Percentiles rank a stretch among this genome's conserved stretches.
Evolutionary conservation across 2,113 vertebrate species (phyloP).

Genomic region (Channa argus): DNA sequence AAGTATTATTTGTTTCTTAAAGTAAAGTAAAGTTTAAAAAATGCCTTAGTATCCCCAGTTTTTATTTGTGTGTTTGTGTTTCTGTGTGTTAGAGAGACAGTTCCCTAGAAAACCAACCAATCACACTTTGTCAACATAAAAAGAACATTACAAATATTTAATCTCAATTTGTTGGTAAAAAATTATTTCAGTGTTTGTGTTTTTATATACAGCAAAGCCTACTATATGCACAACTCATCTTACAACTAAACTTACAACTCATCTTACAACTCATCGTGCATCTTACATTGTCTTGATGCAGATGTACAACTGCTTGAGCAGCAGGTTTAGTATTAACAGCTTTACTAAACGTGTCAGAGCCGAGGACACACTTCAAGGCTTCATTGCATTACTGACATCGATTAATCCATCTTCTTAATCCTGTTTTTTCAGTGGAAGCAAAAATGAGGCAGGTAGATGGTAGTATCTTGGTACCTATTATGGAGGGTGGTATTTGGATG

Average conservation of each 20-base stretch:
- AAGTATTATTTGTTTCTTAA: no score
- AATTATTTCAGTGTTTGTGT: neutral
- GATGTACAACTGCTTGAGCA: constrained; percentile 67
- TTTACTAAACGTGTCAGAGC: constrained; percentile 73
- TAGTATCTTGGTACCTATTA: neutral
- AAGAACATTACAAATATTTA: neutral
- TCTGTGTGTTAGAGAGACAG: no score
- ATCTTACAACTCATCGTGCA: neutral
- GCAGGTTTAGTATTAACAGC: constrained; percentile 79
- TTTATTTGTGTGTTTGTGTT: no score
- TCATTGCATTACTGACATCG: constrained; percentile 73
- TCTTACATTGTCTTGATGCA: constrained; percentile 48
- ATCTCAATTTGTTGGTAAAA: neutral
- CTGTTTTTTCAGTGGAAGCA: constrained; percentile 43
- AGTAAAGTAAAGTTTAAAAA: no score
- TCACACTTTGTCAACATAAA: neutral
- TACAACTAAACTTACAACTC: no score
- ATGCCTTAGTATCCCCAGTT: no score
- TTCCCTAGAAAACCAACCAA: no score
- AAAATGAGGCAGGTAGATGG: neutral
- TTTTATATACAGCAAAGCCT: constrained; percentile 10
- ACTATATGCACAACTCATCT: no score
- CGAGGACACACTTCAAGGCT: constrained; percentile 77
- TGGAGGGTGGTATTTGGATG: neutral
- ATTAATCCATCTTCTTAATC: constrained; percentile 76